Percentiles rank a stretch among this genome's conserved stretches.
Conservation (phyloP, 2,888 invertebrate species). For the Poecilus cupreus region DNA sequence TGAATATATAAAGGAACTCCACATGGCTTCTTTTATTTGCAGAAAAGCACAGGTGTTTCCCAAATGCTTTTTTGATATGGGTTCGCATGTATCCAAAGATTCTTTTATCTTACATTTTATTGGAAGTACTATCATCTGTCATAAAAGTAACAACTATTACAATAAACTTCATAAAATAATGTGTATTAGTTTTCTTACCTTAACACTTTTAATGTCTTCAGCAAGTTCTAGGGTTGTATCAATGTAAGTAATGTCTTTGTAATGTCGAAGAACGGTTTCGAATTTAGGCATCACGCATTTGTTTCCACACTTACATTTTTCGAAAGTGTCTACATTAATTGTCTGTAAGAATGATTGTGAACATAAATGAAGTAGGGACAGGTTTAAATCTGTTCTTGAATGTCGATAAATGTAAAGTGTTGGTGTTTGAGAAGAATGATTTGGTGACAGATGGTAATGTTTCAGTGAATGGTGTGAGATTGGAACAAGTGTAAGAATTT, state of each 20-base stretch:
- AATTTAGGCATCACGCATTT: not conserved
- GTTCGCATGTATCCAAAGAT: conserved; percentile 1
- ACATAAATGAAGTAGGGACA: too few species aligned
- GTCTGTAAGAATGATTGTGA: too few species aligned
- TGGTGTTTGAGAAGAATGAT: too few species aligned
- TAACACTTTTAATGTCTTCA: not conserved
- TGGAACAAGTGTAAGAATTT: too few species aligned
- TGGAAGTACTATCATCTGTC: not conserved
- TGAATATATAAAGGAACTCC: not conserved
- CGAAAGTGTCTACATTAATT: not conserved
- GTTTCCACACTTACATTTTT: not conserved
- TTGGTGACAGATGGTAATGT: too few species aligned
- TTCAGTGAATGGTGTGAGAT: too few species aligned
- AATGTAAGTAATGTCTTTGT: not conserved
- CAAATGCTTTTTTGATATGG: not conserved
- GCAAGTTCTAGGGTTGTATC: not conserved
- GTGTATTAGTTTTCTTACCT: not conserved
- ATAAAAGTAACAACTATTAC: too few species aligned
- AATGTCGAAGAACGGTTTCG: not conserved
- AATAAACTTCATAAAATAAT: too few species aligned
- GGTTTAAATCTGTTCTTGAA: too few species aligned
- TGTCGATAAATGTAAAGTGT: too few species aligned
- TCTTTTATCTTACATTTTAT: not conserved
- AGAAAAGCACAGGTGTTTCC: not conserved
- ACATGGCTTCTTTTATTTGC: not conserved